These are phyloP conservation scores for Zaprionus gabonicus DNA, from an alignment of 1,140 invertebrate genomes.

Conservation along the genomic window DNA sequence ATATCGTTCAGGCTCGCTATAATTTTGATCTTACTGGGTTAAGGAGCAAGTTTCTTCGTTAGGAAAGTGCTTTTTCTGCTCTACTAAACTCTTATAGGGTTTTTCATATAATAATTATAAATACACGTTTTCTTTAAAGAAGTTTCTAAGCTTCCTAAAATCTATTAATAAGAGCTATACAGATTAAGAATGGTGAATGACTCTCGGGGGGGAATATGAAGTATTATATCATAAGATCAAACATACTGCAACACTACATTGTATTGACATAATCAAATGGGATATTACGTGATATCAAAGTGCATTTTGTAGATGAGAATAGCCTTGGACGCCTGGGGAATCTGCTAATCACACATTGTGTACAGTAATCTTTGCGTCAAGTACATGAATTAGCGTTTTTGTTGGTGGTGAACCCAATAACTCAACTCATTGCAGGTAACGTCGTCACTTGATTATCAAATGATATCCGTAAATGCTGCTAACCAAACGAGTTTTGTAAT, in stretches of 20 bases:
- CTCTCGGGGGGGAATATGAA: no score
- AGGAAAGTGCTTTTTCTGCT: no score
- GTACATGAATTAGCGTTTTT: conserved; percentile 1
- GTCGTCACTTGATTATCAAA: conserved; percentile 5
- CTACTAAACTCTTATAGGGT: no score
- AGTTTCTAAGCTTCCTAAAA: no score
- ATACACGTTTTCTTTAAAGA: no score
- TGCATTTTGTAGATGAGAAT: background rate
- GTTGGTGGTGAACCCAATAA: conserved; percentile 10
- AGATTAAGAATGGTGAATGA: no score
- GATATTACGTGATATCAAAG: background rate
- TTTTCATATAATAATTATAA: no score
- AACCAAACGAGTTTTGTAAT: conserved; percentile 26
- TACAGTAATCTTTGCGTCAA: background rate
- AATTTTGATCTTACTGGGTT: no score
- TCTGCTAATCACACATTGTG: conserved; percentile 1
- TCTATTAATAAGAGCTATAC: no score
- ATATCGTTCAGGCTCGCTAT: background rate
- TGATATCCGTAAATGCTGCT: conserved; percentile 11
- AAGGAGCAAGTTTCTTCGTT: no score
- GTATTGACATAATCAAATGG: background rate
- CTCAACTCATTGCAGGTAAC: conserved; percentile 2
- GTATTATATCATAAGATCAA: no score
- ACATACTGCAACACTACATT: no score
- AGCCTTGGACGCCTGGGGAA: background rate